Evolutionary conservation across 1,140 invertebrate species (phyloP).

Genomic region (Penaeus chinensis): DNA sequence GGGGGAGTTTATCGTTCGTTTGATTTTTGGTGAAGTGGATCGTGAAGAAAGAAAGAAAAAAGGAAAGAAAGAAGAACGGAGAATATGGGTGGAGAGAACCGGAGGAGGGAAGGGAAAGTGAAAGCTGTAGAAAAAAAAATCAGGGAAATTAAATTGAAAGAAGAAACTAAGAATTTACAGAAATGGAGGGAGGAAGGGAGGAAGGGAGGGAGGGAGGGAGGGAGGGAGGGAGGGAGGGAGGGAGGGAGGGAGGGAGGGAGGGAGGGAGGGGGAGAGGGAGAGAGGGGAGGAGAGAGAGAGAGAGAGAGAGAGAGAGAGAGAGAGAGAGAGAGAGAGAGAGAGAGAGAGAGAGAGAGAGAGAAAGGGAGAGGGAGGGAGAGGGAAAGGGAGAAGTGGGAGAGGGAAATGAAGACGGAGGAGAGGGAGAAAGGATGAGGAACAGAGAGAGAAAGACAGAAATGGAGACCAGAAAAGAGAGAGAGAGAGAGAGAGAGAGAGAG

Average conservation of each 20-base stretch:
- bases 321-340: neutral
- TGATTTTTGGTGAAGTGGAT: neutral
- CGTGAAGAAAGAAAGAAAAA: neutral
- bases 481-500: conserved; percentile 2
- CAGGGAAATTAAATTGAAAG: neutral
- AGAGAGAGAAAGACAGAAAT: neutral
- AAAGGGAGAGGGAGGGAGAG: neutral
- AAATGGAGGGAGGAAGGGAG: neutral
- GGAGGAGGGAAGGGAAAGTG: conserved; percentile 5
- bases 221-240: neutral
- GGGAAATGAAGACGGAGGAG: conserved; percentile 39
- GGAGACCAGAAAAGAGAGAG: neutral
- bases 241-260: neutral
- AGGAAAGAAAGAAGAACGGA: neutral
- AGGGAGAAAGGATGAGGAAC: neutral
- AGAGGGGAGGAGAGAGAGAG: neutral
- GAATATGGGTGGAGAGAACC: neutral
- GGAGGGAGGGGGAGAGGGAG: neutral
- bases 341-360: neutral
- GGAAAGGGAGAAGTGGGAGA: conserved; percentile 14
- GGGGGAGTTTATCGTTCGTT: neutral
- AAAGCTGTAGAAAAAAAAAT: neutral
- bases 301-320: neutral
- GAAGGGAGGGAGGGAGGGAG: neutral
- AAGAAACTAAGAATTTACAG: neutral